A percentile compares a stretch with the other conserved stretches of the same genome.
Conservation (phyloP, 1,140 invertebrate species). For the Calliphora vicina region DNA sequence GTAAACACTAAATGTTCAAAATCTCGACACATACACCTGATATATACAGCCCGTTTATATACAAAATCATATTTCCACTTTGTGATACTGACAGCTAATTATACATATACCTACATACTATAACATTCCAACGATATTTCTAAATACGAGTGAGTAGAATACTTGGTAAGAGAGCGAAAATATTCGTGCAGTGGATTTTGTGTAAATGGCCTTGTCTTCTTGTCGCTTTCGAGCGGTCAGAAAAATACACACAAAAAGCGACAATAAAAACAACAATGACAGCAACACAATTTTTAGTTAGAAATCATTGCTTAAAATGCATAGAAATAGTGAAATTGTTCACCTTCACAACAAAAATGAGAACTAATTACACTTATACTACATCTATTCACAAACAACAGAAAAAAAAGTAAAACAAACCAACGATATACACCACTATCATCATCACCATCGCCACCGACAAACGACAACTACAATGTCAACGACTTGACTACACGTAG, state of each 20-base stretch:
- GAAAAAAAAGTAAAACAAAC: not conserved
- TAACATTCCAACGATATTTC: not conserved
- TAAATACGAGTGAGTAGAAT: too few species aligned
- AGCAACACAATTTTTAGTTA: not conserved
- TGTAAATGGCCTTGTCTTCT: not conserved
- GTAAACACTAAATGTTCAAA: not conserved
- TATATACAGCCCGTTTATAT: not conserved
- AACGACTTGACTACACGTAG: not conserved
- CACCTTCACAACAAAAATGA: not conserved
- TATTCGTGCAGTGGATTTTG: not conserved
- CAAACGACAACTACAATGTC: not conserved
- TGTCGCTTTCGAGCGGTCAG: not conserved
- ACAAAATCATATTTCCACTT: slow-evolving; percentile 4
- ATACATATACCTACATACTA: not conserved
- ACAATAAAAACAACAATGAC: not conserved
- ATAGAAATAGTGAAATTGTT: not conserved
- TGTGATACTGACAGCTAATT: slow-evolving; percentile 9
- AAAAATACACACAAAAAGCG: not conserved
- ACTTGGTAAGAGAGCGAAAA: not conserved
- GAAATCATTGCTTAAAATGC: slow-evolving; percentile 9
- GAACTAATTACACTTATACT: not conserved
- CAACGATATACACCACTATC: not conserved
- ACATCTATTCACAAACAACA: not conserved
- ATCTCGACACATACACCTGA: not conserved
- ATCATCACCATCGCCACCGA: not conserved